Percentiles rank a stretch among this genome's conserved stretches.
Conservation (phyloP, 2,797 vertebrate species). For the Oreochromis grahami region DNA sequence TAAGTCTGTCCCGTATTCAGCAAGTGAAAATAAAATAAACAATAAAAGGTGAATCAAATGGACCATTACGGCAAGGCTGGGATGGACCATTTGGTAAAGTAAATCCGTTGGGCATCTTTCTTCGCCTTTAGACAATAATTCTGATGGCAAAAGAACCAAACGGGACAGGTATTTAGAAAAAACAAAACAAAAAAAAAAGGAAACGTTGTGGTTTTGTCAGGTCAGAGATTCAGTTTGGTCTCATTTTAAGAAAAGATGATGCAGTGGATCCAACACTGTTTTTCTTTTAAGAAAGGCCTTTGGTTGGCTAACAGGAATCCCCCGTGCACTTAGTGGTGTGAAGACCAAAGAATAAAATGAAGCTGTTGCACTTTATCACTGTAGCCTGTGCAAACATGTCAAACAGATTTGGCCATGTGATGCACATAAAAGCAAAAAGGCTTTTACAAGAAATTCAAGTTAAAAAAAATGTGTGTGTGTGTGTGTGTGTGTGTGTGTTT, state of each 20-base stretch:
- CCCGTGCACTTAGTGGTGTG: neutral
- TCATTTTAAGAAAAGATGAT: neutral
- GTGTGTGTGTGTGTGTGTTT: neutral
- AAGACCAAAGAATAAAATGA: neutral
- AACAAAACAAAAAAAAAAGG: too few species aligned
- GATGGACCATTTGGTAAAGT: too few species aligned
- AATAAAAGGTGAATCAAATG: too few species aligned
- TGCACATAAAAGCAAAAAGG: neutral
- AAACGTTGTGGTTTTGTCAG: slow-evolving; percentile 1
- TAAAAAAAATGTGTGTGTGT: too few species aligned
- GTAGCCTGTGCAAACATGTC: neutral
- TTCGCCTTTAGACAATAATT: too few species aligned
- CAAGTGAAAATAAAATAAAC: too few species aligned
- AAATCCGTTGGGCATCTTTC: too few species aligned
- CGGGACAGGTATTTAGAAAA: too few species aligned
- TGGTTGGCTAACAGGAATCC: neutral
- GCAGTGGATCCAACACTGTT: neutral
- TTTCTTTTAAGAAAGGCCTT: neutral
- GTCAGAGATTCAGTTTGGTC: neutral
- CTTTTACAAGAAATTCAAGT: too few species aligned
- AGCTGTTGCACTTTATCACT: neutral
- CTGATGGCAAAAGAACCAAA: too few species aligned
- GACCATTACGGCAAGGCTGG: too few species aligned
- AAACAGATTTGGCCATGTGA: neutral
- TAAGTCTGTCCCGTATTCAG: too few species aligned